Evolutionary conservation across 2,797 vertebrate genomes (phyloP).

Genomic region (Varecia variegata): DNA sequence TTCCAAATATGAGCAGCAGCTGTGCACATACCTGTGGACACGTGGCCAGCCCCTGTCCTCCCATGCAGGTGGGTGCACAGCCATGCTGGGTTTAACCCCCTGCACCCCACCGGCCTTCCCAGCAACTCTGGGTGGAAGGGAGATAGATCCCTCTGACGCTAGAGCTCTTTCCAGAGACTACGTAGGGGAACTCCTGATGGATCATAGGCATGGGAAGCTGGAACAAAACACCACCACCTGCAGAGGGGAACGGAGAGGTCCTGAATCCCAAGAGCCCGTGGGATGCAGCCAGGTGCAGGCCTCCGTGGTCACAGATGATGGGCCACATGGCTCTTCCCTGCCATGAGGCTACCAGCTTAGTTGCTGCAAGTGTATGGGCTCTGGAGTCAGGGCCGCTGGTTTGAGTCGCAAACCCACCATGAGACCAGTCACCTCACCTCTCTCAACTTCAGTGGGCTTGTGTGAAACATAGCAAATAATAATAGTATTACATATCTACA

Average conservation of each 20-base stretch:
- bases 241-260: neutral
- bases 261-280: neutral
- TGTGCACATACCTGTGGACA: rapidly evolving
- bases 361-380: no score
- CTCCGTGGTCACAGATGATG: rapidly evolving
- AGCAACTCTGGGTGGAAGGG: neutral
- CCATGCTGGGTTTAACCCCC: neutral
- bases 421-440: neutral
- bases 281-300: neutral
- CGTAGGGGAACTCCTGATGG: neutral
- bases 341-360: neutral
- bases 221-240: neutral
- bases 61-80: neutral
- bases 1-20: neutral
- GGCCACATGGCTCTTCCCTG: neutral
- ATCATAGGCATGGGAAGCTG: neutral
- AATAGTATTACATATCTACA: rapidly evolving
- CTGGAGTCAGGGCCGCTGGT: neutral
- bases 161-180: neutral
- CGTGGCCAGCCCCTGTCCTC: neutral
- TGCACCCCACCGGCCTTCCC: rapidly evolving
- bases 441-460: no score
- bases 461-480: no score
- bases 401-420: no score
- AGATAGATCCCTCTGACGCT: neutral